Conservation (phyloP, 1,140 invertebrate genomes). For the Nymphalis io region DNA sequence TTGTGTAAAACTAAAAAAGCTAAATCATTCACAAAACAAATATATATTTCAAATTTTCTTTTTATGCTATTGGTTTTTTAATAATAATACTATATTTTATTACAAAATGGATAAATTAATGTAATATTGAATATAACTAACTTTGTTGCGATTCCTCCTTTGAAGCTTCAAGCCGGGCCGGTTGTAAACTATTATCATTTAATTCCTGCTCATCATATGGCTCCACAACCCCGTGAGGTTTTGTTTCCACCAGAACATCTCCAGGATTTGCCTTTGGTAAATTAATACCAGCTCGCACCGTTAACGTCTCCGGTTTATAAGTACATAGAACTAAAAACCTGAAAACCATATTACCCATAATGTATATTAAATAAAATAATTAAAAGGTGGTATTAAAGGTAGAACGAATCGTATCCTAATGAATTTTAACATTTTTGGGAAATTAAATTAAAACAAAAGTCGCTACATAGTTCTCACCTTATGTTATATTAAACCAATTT, state of each 20-base stretch:
- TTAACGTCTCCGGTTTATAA: conserved; percentile 89
- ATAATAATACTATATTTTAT: too few species aligned
- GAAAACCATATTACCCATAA: conserved; percentile 1
- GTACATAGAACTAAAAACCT: conserved; percentile 89
- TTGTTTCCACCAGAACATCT: conserved; percentile 67
- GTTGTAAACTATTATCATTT: conserved; percentile 73
- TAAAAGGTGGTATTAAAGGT: too few species aligned
- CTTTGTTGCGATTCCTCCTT: conserved; percentile 67
- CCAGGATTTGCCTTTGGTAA: conserved; percentile 81
- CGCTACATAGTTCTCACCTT: too few species aligned
- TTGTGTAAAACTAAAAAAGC: too few species aligned
- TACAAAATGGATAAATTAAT: not conserved
- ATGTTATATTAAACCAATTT: too few species aligned
- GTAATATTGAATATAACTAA: conserved; percentile 41
- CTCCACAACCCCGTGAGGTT: conserved; percentile 70
- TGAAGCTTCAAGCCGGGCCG: conserved; percentile 71
- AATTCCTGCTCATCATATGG: conserved; percentile 69
- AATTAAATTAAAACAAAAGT: too few species aligned
- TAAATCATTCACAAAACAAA: too few species aligned
- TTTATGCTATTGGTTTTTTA: too few species aligned
- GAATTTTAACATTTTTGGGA: too few species aligned
- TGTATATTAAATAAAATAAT: too few species aligned
- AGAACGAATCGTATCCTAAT: too few species aligned
- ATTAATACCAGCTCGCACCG: conserved; percentile 87
- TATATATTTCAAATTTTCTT: too few species aligned